A percentile compares a stretch with the other conserved stretches of the same genome.
These are phyloP conservation scores for Brevimyrus niger DNA, from an alignment of 2,113 vertebrate genomes.

Conservation along the genomic window DNA sequence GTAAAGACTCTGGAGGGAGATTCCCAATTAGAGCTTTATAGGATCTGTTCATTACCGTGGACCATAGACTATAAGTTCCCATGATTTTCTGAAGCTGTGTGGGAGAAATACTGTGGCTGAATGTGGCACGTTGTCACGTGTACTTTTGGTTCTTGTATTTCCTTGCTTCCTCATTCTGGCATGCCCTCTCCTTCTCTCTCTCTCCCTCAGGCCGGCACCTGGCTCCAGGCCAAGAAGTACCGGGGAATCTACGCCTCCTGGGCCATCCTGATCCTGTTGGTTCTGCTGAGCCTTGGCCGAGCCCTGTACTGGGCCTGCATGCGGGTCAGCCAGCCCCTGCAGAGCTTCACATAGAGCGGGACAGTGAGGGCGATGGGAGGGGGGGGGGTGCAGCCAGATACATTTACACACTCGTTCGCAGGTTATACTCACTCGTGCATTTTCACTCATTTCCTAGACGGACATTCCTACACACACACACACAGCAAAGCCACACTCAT, in stretches of 20 bases:
- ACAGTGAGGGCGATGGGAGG: background rate
- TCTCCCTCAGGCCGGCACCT: constrained; percentile 68
- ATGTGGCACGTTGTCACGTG: background rate
- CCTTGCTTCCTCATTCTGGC: background rate
- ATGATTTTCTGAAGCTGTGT: background rate
- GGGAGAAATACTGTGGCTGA: background rate
- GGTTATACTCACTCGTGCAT: background rate
- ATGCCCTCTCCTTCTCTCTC: background rate
- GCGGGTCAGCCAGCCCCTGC: constrained; percentile 66
- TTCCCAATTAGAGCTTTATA: background rate
- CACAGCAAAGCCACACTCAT: background rate
- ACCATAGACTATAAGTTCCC: background rate
- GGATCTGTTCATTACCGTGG: background rate
- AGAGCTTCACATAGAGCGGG: constrained; percentile 61
- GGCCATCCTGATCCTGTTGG: constrained; percentile 72
- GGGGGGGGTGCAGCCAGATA: background rate
- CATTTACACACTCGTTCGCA: background rate
- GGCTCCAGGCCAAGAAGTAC: constrained; percentile 67
- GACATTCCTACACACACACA: background rate
- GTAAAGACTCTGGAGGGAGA: background rate
- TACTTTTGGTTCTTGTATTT: background rate
- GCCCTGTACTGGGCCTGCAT: constrained; percentile 84
- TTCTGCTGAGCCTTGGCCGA: constrained; percentile 70
- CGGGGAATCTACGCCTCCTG: constrained; percentile 81
- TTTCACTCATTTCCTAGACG: background rate